phyloP scores from a whole-genome alignment of 2,113 vertebrate species.

The sheep (Ovis aries) region DNA sequence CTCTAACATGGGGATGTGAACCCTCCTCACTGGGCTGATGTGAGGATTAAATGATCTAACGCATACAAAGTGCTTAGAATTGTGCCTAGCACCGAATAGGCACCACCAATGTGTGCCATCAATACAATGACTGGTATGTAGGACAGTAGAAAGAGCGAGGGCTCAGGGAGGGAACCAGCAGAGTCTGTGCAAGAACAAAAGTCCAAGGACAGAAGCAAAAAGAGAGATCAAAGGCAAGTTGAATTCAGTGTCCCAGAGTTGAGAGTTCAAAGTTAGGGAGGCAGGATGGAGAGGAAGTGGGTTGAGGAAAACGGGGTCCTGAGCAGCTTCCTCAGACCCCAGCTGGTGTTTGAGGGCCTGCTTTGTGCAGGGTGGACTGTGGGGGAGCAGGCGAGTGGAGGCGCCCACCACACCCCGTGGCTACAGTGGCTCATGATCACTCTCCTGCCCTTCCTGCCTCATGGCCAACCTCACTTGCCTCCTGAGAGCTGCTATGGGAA shows the following conservation, averaged over 20 bases:
- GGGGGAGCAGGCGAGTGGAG: not conserved
- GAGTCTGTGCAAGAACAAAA: not conserved
- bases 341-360: not conserved
- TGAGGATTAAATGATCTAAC: not conserved
- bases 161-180: not conserved
- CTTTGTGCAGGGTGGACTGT: not conserved
- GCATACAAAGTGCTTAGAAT: not conserved
- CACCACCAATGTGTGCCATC: rapidly evolving
- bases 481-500: rapidly evolving
- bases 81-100: too few relatives aligned
- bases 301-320: not conserved
- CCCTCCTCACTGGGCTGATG: not conserved
- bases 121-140: rapidly evolving
- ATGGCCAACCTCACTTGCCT: rapidly evolving
- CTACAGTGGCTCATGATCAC: not conserved
- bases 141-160: not conserved
- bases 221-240: not conserved
- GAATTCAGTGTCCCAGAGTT: not conserved
- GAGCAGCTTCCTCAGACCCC: not conserved
- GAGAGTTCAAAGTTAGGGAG: not conserved
- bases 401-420: not conserved
- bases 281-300: not conserved
- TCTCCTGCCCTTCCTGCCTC: not conserved
- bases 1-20: not conserved
- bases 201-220: not conserved